Conservation (phyloP, 1,140 invertebrate species). For the Drosophila lowei region DNA sequence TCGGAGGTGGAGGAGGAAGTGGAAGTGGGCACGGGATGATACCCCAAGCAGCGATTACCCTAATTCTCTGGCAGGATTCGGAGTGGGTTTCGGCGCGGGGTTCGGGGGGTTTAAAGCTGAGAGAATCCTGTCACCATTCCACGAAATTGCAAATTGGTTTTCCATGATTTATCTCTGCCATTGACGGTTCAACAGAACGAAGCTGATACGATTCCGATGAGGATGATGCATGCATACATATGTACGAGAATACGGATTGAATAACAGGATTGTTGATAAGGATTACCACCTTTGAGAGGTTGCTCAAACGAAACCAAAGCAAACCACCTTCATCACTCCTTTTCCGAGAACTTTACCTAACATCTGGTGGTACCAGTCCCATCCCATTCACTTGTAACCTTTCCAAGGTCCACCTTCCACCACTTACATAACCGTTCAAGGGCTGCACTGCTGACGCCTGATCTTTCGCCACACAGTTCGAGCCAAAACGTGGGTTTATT, state of each 20-base stretch:
- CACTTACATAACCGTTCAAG: conserved; percentile 23
- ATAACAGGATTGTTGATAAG: conserved; percentile 30
- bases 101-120: neutral
- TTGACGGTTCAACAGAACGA: conserved; percentile 19
- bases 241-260: neutral
- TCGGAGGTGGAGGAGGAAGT: no score
- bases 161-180: conserved; percentile 37
- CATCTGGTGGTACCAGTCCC: no score
- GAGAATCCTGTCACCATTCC: neutral
- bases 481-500: conserved; percentile 44
- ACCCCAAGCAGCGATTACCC: conserved; percentile 24
- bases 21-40: neutral
- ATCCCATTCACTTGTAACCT: no score
- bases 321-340: neutral
- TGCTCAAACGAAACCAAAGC: neutral
- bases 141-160: conserved; percentile 7
- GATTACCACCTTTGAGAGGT: conserved; percentile 15
- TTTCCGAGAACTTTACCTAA: no score
- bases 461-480: conserved; percentile 2
- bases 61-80: conserved; percentile 18
- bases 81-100: neutral
- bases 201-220: neutral
- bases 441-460: no score
- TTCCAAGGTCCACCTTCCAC: no score
- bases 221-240: no score